Evolutionary conservation across 2,797 vertebrate species (phyloP), one percentile per base, ranked within the genome.

Genomic region (Silurus lanzhouensis): DNA sequence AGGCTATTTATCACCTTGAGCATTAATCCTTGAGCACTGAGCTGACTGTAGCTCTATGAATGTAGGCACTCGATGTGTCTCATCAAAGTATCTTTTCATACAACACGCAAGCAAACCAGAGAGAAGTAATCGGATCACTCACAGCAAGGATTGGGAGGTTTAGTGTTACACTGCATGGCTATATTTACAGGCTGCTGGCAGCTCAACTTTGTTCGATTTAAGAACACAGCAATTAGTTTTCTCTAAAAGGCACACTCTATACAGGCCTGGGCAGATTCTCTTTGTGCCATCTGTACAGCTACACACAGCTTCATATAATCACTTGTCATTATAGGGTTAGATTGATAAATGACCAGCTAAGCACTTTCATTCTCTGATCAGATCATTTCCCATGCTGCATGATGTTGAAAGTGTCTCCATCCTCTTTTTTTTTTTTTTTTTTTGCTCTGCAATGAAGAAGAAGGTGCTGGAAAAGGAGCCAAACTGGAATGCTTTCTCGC

Each of bases 161-260:
- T 46, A n/a, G 5, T 63, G 55, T 74, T 70, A 64, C 58, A 12
- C 44, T 80, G 58, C 22, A 38, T 77, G 75, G 31, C 48, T 55
- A 66, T 85, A 57, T 31, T 17, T n/a, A 55, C 25, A 85, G 68
- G 31, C 44, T 74, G 27, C 60, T 81, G 84, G 81, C 77, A 85
- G 78, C 78, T 57, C n/a, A 19, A 85, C 61, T 38, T 31, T 81
- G 46, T 77, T 77, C 17, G n/a, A 10, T 48, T 67, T 48, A 22
- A 81, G 68, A 81, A 64, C 38, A 57, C 44, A 66, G 60, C 25
- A 52, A 44, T 46, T 38, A 48, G 66, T 44, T 71, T 70, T 70
- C 64, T 22, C 15, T 67, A 78, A 84, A 46, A 19, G 55, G 55
- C 46, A 66, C 48, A 27, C 20, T 66, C 46, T 72, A 38, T 72